Conservation (phyloP, 2,888 invertebrate genomes). For the Caenorhabditis sp. region DNA sequence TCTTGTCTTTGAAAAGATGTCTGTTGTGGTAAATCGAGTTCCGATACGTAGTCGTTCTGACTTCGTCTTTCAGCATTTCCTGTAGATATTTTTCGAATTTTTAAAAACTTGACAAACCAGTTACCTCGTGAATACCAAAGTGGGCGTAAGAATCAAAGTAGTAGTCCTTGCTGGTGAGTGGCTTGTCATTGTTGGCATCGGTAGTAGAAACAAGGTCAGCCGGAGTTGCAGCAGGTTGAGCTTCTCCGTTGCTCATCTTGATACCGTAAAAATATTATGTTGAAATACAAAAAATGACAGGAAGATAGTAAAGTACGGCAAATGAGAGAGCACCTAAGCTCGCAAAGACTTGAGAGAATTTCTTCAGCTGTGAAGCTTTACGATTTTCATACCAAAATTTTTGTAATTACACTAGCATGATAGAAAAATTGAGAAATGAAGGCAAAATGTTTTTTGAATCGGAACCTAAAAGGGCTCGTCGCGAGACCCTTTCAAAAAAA, state of each 20-base stretch:
- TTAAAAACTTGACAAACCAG: background rate
- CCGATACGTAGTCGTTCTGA: constrained; percentile 95
- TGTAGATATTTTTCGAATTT: constrained; percentile 65
- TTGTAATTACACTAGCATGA: background rate
- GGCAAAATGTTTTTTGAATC: constrained; percentile 24
- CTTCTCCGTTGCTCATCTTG: background rate
- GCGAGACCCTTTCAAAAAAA: constrained; percentile 18
- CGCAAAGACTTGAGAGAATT: background rate
- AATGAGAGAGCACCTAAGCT: no score
- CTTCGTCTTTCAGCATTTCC: constrained; percentile 99
- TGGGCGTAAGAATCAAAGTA: constrained; percentile 99
- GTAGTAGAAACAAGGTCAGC: background rate
- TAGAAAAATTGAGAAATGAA: background rate
- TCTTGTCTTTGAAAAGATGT: constrained; percentile 86
- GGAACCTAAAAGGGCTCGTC: constrained; percentile 28
- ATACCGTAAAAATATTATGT: background rate
- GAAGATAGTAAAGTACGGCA: no score
- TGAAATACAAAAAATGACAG: no score
- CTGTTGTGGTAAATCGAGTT: constrained; percentile 98
- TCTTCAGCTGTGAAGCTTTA: background rate
- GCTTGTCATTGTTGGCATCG: background rate
- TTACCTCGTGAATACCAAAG: constrained; percentile 97
- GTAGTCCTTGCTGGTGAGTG: constrained; percentile 99
- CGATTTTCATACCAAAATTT: background rate
- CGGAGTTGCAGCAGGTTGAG: constrained; percentile 4